Evolutionary conservation across 2,797 vertebrate species (phyloP).

Genomic region (Propithecus perrieri): DNA sequence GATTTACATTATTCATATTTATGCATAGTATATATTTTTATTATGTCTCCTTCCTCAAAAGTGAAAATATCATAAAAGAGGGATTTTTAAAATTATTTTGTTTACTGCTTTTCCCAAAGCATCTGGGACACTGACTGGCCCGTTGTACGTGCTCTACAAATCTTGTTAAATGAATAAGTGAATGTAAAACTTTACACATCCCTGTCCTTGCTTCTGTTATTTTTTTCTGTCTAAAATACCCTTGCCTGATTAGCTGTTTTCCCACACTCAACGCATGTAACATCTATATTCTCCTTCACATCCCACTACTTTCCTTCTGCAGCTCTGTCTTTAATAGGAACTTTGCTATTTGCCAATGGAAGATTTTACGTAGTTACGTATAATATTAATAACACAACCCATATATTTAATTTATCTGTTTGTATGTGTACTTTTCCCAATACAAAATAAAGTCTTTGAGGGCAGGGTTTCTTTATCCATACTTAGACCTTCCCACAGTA

Average conservation of each 20-base stretch:
- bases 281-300: neutral
- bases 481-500: neutral
- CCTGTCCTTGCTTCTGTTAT: neutral
- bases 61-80: neutral
- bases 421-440: neutral
- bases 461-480: neutral
- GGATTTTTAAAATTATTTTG: neutral
- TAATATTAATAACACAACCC: neutral
- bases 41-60: neutral
- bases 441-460: neutral
- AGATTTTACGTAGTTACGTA: neutral
- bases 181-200: neutral
- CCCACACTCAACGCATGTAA: fast-evolving
- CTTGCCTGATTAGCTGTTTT: neutral
- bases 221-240: neutral
- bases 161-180: neutral
- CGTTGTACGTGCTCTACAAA: neutral
- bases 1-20: neutral
- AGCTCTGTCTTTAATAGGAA: neutral
- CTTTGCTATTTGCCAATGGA: neutral
- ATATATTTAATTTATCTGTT: neutral
- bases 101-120: neutral
- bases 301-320: neutral
- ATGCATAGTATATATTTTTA: neutral
- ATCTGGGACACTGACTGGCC: neutral